Evolutionary conservation across 1,140 invertebrate species (phyloP).

Genomic region (Eriocheir sinensis): DNA sequence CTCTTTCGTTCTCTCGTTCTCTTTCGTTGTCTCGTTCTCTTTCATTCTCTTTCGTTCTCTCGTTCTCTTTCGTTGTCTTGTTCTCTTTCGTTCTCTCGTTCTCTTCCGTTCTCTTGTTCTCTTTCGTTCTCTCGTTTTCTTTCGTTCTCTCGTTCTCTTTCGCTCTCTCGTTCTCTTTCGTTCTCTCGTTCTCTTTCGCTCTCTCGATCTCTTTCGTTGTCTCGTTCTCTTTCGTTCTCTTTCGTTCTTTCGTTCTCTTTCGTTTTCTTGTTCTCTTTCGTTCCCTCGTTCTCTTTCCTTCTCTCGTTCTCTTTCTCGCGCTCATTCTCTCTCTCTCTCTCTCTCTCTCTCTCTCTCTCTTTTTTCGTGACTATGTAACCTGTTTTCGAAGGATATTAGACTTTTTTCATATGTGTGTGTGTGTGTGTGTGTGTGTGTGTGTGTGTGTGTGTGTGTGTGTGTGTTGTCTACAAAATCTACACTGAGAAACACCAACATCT

Average conservation of each 20-base stretch:
- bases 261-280: background rate
- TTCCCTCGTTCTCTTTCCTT: background rate
- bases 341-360: background rate
- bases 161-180: no score
- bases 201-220: background rate
- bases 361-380: background rate
- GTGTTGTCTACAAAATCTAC: no score
- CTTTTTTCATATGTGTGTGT: no score
- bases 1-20: background rate
- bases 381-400: no score
- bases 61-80: background rate
- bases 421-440: no score
- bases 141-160: no score
- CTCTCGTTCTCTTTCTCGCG: constrained; percentile 36
- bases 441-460: no score
- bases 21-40: background rate
- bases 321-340: constrained; percentile 49
- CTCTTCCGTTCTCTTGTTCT: no score
- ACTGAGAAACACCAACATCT: no score
- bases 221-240: constrained; percentile 3
- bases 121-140: no score
- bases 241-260: background rate
- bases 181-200: no score
- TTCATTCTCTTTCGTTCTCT: background rate
- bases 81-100: no score